Conservation (phyloP, 2,113 vertebrate genomes). For the Falcunculus frontatus region DNA sequence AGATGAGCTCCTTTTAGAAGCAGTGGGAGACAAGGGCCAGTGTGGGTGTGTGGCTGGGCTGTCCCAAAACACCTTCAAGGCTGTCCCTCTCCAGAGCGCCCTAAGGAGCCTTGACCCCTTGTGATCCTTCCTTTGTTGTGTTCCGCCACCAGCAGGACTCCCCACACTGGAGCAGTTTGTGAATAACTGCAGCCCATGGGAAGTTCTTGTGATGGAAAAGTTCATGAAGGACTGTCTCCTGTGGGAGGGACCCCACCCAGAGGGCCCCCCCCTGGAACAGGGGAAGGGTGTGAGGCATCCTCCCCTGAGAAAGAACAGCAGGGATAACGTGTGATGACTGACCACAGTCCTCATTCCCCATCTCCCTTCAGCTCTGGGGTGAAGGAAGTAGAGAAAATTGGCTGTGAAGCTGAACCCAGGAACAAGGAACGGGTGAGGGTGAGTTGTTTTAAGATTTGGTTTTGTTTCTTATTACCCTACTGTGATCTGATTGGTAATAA, state of each 20-base stretch:
- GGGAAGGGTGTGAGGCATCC: not conserved
- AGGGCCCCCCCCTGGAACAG: not conserved
- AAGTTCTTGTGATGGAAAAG: not conserved
- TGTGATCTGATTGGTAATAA: not conserved
- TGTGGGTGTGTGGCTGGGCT: accelerated
- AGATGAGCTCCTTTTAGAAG: not conserved
- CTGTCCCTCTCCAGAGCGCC: not conserved
- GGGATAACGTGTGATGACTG: not conserved
- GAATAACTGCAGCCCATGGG: not conserved
- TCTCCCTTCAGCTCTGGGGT: not conserved
- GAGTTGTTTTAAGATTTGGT: not conserved
- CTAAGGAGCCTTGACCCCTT: not conserved
- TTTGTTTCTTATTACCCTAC: not conserved
- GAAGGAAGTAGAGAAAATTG: not conserved
- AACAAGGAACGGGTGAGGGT: not conserved
- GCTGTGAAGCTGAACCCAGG: not conserved
- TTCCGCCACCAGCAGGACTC: not conserved
- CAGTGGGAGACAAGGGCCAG: not conserved
- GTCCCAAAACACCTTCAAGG: not conserved
- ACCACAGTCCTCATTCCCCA: not conserved
- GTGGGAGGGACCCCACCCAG: not conserved
- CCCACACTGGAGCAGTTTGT: not conserved
- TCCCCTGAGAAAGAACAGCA: not conserved
- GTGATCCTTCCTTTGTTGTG: not conserved
- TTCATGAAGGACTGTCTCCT: not conserved